Evolutionary conservation across 2,113 vertebrate species (phyloP).

Genomic region (Brachypteracias leptosomus): DNA sequence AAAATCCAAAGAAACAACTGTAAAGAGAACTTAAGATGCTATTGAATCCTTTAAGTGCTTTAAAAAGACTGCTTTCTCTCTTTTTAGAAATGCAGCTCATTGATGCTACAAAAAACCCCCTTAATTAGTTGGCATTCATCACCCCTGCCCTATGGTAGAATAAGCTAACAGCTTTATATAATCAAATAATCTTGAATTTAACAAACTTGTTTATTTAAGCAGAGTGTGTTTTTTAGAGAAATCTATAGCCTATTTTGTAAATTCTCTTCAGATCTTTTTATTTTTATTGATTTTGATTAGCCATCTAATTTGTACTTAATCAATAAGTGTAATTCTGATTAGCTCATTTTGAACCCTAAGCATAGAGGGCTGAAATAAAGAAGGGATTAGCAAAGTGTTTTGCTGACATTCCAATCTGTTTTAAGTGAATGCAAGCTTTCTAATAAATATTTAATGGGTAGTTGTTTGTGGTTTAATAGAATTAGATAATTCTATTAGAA

Average conservation of each 20-base stretch:
- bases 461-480: slow-evolving; percentile 81
- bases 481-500: slow-evolving; percentile 81
- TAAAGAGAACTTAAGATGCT: not conserved
- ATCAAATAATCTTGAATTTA: slow-evolving; percentile 64
- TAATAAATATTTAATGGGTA: slow-evolving; percentile 80
- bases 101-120: slow-evolving; percentile 40
- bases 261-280: slow-evolving; percentile 58
- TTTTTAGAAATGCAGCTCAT: slow-evolving; percentile 34
- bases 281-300: slow-evolving; percentile 73
- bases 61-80: not conserved
- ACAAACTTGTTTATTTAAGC: slow-evolving; percentile 65
- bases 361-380: not conserved
- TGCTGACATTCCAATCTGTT: slow-evolving; percentile 72
- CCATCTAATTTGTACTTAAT: slow-evolving; percentile 73
- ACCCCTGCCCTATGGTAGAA: slow-evolving; percentile 23
- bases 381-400: slow-evolving; percentile 52
- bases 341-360: slow-evolving; percentile 42
- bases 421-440: slow-evolving; percentile 71
- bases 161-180: slow-evolving; percentile 44
- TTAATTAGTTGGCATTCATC: slow-evolving; percentile 48
- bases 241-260: slow-evolving; percentile 53
- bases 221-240: slow-evolving; percentile 24
- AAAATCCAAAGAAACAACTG: not conserved
- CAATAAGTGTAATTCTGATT: slow-evolving; percentile 64
- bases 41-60: not conserved